Conservation (phyloP, 1,140 invertebrate species). For the Condylostylus longicornis region DNA sequence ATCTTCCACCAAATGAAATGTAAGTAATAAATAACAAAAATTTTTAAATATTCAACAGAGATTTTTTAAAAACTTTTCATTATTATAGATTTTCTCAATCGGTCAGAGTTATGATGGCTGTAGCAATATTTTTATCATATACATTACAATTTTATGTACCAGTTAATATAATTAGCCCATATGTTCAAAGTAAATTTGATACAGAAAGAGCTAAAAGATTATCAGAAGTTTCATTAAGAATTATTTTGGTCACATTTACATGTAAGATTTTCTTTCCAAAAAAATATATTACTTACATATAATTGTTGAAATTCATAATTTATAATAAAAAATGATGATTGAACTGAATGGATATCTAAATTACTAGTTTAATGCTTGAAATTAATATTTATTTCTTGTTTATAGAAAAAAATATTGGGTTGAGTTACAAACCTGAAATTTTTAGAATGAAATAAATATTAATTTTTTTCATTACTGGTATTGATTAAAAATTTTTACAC, state of each 20-base stretch:
- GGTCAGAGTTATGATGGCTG: constrained; percentile 66
- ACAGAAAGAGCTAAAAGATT: constrained; percentile 40
- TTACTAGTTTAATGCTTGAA: too few species aligned
- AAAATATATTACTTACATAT: not conserved
- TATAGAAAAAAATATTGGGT: too few species aligned
- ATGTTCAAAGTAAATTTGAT: constrained; percentile 42
- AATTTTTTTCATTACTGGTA: too few species aligned
- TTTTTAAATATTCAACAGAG: not conserved
- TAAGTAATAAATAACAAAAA: constrained; percentile 40
- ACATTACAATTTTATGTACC: constrained; percentile 87
- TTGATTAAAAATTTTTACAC: too few species aligned
- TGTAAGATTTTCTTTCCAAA: constrained; percentile 45
- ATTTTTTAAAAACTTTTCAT: constrained; percentile 12
- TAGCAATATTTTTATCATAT: constrained; percentile 76
- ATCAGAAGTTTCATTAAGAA: constrained; percentile 52
- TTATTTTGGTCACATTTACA: constrained; percentile 56
- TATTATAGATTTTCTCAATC: constrained; percentile 58
- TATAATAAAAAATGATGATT: too few species aligned
- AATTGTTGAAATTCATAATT: too few species aligned
- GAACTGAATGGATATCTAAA: too few species aligned
- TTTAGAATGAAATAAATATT: too few species aligned
- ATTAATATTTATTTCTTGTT: too few species aligned
- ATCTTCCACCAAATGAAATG: constrained; percentile 56
- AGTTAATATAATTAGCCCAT: constrained; percentile 75
- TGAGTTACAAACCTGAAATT: too few species aligned